Evolutionary conservation across 1,140 invertebrate species (phyloP).

Genomic region (Acromyrmex echinatior): DNA sequence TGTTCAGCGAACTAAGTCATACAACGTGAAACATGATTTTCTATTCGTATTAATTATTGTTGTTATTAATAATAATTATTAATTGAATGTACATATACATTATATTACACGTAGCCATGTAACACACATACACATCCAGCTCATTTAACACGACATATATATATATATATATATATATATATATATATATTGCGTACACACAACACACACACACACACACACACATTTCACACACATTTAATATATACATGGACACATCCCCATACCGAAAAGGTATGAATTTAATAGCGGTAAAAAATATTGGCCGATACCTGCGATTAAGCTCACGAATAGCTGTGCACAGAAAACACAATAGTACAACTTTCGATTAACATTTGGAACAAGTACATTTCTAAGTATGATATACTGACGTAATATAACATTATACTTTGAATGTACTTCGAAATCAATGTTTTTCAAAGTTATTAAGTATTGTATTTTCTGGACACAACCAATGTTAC

Average conservation of each 20-base stretch:
- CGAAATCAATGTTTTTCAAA: neutral
- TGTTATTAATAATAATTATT: constrained; percentile 87
- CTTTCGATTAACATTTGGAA: neutral
- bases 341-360: constrained; percentile 5
- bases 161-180: neutral
- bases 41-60: constrained; percentile 86
- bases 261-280: constrained; percentile 54
- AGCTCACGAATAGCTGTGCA: constrained; percentile 62
- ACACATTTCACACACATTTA: neutral
- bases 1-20: constrained; percentile 81
- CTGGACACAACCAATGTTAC: constrained; percentile 50
- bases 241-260: constrained; percentile 24
- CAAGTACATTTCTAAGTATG: neutral
- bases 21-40: constrained; percentile 85
- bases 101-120: constrained; percentile 60
- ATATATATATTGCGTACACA: neutral
- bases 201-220: neutral
- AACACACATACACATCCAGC: neutral
- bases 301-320: constrained; percentile 70
- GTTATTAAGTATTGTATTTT: constrained; percentile 28
- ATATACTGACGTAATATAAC: neutral
- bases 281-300: constrained; percentile 66
- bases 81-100: constrained; percentile 87
- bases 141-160: neutral
- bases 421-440: constrained; percentile 2